Evolutionary conservation across 2,888 invertebrate species (phyloP), one percentile per base, ranked within the genome.

Genomic region (Conus canariensis): DNA sequence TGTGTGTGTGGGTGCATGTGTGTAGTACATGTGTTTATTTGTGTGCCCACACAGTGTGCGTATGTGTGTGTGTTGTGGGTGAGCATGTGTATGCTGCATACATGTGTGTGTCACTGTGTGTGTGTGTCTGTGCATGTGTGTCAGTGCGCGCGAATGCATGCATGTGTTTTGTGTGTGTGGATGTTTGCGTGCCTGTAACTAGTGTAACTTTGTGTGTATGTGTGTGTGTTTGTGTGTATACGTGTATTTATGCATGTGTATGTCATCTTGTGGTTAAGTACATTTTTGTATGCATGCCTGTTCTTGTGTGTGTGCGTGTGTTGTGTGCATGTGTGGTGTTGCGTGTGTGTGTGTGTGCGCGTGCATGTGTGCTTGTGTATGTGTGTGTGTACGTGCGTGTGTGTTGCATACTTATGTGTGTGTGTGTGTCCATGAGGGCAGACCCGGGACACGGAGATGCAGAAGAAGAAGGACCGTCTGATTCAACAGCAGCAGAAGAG

Each of bases 401-500:
- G 4, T 64, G 60, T 14, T 45, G 45, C 45, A 4, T 7, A 2
- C 64, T 10, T 83, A 58, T 58, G 83, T 83, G 83, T 83, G 83
- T 83, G 83, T 83, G 83, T 83, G 58, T 83, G 83, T 64, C 7
- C 64, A 16, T 7, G 10, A 2, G 58, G n/a, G n/a, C 96, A 98
- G 98, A 98, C 97, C 95, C 97, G 98, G 12, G 97, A 98, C 90
- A 98, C 98, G 94, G 98, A 99, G 96, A 98, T 99, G 98, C 98
- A 98, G 96, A 97, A 98, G 92, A 99, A 98, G 96, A 99, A 99
- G 96, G 98, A 99, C 96, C 97, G 98, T 94, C 98, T 99, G 91
- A 98, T 99, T 97, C 96, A 98, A 96, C 97, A 98, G 95, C 99
- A 99, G 19, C 97, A 98, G 94, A 98, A 98, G 96, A 97, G 99